phyloP scores from a whole-genome alignment of 2,888 invertebrate genomes.

The Stramonita haemastoma region DNA sequence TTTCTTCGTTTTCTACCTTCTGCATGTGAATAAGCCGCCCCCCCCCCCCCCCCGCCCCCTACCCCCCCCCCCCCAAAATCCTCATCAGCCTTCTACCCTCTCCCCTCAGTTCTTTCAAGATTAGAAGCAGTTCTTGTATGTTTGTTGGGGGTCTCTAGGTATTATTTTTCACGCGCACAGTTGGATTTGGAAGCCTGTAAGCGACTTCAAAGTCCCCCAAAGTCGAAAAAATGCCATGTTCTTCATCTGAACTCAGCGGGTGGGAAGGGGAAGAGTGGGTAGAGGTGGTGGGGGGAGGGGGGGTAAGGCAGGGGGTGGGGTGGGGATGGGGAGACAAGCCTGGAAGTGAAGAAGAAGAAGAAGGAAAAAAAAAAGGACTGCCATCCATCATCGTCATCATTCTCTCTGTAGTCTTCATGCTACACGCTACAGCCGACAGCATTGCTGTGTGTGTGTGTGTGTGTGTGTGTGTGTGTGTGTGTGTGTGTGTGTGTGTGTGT shows the following conservation, averaged over 20 bases:
- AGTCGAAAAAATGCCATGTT: neutral
- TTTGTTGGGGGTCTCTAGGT: too few species aligned
- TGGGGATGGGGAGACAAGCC: neutral
- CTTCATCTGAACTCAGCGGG: neutral
- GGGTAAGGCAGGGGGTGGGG: neutral
- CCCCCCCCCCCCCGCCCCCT: too few species aligned
- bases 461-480: neutral
- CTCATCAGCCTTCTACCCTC: neutral
- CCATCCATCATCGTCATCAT: neutral
- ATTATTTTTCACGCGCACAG: neutral
- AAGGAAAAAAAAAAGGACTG: neutral
- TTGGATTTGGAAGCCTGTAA: neutral
- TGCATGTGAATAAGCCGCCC: too few species aligned
- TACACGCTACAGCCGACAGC: neutral
- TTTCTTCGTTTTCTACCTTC: too few species aligned
- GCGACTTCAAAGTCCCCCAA: neutral
- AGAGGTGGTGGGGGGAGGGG: neutral
- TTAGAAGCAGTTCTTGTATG: too few species aligned
- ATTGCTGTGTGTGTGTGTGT: neutral
- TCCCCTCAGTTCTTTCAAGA: neutral
- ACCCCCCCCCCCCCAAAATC: too few species aligned
- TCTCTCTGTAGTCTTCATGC: neutral
- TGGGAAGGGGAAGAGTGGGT: neutral
- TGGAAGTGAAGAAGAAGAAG: neutral
- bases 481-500: neutral